Evolutionary conservation across 2,113 vertebrate genomes (phyloP).

Genomic region (Nycticorax nycticorax): DNA sequence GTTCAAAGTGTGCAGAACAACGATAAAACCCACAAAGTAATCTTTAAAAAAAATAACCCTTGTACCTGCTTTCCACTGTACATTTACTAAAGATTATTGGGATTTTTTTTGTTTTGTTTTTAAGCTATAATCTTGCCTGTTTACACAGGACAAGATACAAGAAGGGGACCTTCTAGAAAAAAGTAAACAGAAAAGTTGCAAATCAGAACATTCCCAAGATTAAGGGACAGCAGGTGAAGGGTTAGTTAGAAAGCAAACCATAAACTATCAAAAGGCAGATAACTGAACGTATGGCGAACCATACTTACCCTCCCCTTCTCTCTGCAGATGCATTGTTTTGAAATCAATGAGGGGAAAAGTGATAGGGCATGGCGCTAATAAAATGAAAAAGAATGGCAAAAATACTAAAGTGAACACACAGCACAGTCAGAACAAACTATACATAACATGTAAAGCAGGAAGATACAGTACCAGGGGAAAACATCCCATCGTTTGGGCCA

Average conservation of each 20-base stretch:
- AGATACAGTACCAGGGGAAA: conserved; percentile 71
- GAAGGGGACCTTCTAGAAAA: background rate
- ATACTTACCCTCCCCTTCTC: conserved; percentile 94
- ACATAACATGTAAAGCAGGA: conserved; percentile 82
- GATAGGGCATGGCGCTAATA: conserved; percentile 91
- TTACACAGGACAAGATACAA: conserved; percentile 50
- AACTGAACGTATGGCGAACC: conserved; percentile 78
- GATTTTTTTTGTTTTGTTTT: background rate
- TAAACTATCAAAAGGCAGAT: conserved; percentile 74
- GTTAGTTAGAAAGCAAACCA: conserved; percentile 74
- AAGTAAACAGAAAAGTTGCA: background rate
- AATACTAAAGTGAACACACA: conserved; percentile 86
- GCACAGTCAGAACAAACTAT: conserved; percentile 83
- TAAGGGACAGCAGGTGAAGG: conserved; percentile 80
- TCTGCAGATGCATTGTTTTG: conserved; percentile 98
- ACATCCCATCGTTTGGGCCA: conserved; percentile 52
- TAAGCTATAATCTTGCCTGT: conserved; percentile 11
- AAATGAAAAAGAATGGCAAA: conserved; percentile 86
- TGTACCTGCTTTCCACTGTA: conserved; percentile 77
- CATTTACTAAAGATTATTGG: background rate
- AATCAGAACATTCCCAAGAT: conserved; percentile 60
- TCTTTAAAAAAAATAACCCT: conserved; percentile 70
- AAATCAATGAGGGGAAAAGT: conserved; percentile 98
- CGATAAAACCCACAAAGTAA: conserved; percentile 70
- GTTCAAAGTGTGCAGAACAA: conserved; percentile 70